Conservation (phyloP, 1,140 invertebrate species). For the Drosophila rhopaloa region DNA sequence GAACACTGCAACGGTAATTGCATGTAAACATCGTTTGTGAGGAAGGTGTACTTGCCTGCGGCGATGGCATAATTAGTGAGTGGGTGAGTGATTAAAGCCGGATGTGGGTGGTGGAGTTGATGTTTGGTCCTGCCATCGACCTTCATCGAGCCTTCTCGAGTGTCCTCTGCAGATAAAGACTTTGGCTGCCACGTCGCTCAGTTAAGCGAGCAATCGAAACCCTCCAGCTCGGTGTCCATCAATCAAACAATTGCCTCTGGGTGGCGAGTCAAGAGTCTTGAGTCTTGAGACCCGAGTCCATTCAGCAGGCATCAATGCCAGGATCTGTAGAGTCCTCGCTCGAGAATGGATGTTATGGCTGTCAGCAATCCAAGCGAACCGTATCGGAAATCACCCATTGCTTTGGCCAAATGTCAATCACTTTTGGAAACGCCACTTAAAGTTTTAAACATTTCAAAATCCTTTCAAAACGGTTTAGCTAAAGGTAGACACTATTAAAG, state of each 20-base stretch:
- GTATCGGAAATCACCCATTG: slow-evolving; percentile 1
- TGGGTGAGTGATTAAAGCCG: slow-evolving; percentile 32
- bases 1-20: slow-evolving; percentile 76
- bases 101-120: background rate
- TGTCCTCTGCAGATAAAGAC: slow-evolving; percentile 28
- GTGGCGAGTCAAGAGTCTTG: slow-evolving; percentile 20
- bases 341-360: background rate
- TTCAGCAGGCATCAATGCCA: slow-evolving; percentile 36
- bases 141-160: background rate
- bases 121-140: background rate
- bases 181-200: slow-evolving; percentile 24
- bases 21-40: slow-evolving; percentile 71
- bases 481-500: too few relatives aligned
- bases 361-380: background rate
- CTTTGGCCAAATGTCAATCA: slow-evolving; percentile 16
- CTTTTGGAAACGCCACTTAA: background rate
- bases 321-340: slow-evolving; percentile 1
- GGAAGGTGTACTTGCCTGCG: slow-evolving; percentile 13
- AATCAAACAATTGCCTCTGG: slow-evolving; percentile 35
- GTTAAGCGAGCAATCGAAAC: slow-evolving; percentile 4
- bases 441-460: too few relatives aligned
- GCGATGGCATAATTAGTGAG: slow-evolving; percentile 41
- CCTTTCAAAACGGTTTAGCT: too few relatives aligned
- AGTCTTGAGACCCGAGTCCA: slow-evolving; percentile 25
- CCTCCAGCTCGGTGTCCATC: slow-evolving; percentile 26